A percentile compares a stretch with the other conserved stretches of the same genome.
Conservation (phyloP, 1,140 invertebrate species). For the Hormaphis cornu region DNA sequence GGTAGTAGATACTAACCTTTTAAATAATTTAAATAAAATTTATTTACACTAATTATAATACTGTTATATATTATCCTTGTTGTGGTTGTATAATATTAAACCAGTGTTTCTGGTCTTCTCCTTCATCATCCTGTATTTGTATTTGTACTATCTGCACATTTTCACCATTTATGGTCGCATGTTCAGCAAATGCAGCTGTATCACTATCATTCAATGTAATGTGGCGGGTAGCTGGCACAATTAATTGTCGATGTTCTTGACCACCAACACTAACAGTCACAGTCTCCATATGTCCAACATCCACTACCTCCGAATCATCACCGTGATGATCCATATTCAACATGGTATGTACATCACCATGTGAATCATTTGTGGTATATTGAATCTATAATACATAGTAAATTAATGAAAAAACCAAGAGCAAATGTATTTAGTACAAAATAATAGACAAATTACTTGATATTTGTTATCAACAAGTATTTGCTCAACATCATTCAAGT, state of each 20-base stretch:
- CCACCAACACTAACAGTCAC: slow-evolving; percentile 24
- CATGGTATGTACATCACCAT: slow-evolving; percentile 14
- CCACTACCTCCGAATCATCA: slow-evolving; percentile 9
- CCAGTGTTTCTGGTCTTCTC: slow-evolving; percentile 36
- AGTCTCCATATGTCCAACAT: slow-evolving; percentile 31
- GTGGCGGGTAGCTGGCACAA: slow-evolving; percentile 28
- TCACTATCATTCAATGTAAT: slow-evolving; percentile 30
- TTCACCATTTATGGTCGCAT: slow-evolving; percentile 36
- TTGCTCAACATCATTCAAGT: slow-evolving; percentile 41
- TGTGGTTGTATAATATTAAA: slow-evolving; percentile 37
- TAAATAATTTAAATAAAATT: neutral
- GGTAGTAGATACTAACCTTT: neutral
- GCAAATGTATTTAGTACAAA: neutral
- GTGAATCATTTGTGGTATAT: slow-evolving; percentile 12
- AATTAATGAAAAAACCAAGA: neutral
- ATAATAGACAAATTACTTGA: slow-evolving; percentile 35
- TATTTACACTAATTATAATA: neutral
- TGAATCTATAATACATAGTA: neutral
- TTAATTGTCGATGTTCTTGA: slow-evolving; percentile 30
- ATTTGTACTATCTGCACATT: slow-evolving; percentile 39
- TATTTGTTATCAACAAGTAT: slow-evolving; percentile 49
- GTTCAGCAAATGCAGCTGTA: slow-evolving; percentile 34
- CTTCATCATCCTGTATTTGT: slow-evolving; percentile 34
- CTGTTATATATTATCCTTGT: slow-evolving; percentile 8
- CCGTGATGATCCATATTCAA: slow-evolving; percentile 31